Evolutionary conservation across 2,888 invertebrate species (phyloP), one percentile per base, ranked within the genome.

Genomic region (Metellina segmentata): DNA sequence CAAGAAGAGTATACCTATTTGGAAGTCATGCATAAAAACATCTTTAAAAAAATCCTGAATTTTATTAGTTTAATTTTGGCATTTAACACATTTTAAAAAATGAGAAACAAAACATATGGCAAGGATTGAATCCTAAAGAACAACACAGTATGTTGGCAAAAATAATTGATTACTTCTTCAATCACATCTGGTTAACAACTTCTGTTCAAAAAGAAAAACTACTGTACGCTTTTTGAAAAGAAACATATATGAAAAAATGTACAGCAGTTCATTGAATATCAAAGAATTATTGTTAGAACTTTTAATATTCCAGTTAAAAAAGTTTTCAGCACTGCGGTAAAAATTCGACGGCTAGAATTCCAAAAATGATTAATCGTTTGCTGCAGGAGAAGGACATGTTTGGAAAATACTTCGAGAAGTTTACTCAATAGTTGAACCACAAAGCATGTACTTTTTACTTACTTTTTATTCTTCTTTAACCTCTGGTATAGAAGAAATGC

Each of bases 301-400:
- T 86, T 61, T 51, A 49, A 71, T 16, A 78, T 78, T 78, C 70
- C 77, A 86, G 61, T 86, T 70, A 49, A 16, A 16, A 49, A 78
- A 86, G 69, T 78, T 69, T 77, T 70, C 7, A 61, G 34, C 85
- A 48, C 52, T n/a, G 51, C 61, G 1, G 72, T 74, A 74, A 81
- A 74, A 75, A 81, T 81, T 74, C 74, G 81, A 88, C 61, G 75
- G 81, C 81, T 81, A 88, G 61, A 88, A 88, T 88, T 88, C 88
- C 81, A 13, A 53, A 88, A 88, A 88, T 88, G 88, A 88, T 88
- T 88, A 81, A 88, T 88, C 88, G 75, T 81, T 51, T n/a, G 49
- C 13, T n/a, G 20, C 61, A 9, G 71, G 48, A 72, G 51, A 51
- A 71, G 69, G 81, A 75, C 88, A 81, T 16, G 88, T 61, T 49